Evolutionary conservation across 2,113 vertebrate species (phyloP), one percentile per base, ranked within the genome.

Genomic region (Scophthalmus maximus): DNA sequence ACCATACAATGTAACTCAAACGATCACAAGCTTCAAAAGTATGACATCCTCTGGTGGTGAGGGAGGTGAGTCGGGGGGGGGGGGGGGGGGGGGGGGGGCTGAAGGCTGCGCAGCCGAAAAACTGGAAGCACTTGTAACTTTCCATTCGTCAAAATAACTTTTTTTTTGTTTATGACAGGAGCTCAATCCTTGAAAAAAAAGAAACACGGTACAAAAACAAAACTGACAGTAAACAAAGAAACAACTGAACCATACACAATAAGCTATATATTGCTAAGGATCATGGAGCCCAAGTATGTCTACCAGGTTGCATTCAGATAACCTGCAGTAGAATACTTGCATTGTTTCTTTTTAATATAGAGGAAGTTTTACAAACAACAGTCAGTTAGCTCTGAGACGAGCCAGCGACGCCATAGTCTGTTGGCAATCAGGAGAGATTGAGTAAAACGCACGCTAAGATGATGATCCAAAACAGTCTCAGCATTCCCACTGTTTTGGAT

Each of bases 261-360:
- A 87, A 82, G 88, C 89, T 89, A 87, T 81, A 89, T 93, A 93
- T 93, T 93, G 92, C 93, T 94, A 87, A 58, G 85, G 86, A 89
- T 82, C 72, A 46, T 79, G 79, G 81, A 91, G 89, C 78, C 58
- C 86, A 91, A 90, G 86, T 91, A 88, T 92, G 83, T 91, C 82
- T 90, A 91, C 88, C 86, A 74, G 88, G 88, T 91, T 78, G 88
- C 86, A 88, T 92, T 89, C 90, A 82, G 79, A 91, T 81, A 70
- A 88, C 88, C 89, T 81, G 79, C n/a, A 0, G 84, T 89, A 93
- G 91, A 87, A 91, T 91, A 88, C 90, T 92, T 92, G 82, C 59
- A 52, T 80, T 67, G 78, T 81, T 79, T 82, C 67, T 82, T 89
- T 79, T 89, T 79, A 85, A 62, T 57, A 81, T 74, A 78, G 73